Base-by-base conservation (phyloP, 2,888 invertebrate species). In the Rhabditoides inermis region DNA sequence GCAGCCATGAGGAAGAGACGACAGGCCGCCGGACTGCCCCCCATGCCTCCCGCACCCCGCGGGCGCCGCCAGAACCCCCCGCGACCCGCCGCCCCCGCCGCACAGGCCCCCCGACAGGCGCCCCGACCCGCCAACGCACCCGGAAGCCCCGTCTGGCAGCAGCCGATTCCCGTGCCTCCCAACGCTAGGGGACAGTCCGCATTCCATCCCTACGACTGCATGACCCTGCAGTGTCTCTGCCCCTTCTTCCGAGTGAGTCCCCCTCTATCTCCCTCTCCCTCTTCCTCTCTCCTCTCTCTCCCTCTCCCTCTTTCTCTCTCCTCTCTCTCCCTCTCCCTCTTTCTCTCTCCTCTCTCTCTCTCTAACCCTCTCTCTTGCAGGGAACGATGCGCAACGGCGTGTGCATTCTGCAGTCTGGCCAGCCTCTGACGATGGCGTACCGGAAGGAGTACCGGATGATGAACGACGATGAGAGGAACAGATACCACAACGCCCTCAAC, bases 151-250 rank as follows among this genome's bases (percentile, higher is more conserved):
- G 69, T 65, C 41, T 74, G 72, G 72, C 70, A 70, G 26, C 68
- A 67, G 46, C 74, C 74, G 6, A 65, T 73, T 25, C 72, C 73
- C n/a, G 72, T 74, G 12, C 67, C 73, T 15, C 51, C 60, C 2
- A 66, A 69, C 51, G 61, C 70, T 27, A 60, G 74, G 30, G 74
- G 74, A n/a, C 74, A 74, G 51, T 56, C 65, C 25, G 74, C 74
- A 25, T 67, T 65, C 42, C 68, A 75, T 56, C 74, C 74, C 22
- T 73, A 72, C 53, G 74, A 73, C 55, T 74, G 74, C 56, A 73
- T 74, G 74, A 74, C 74, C 15, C 61, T 75, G n/a, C 56, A 62
- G 53, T 74, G 74, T 41, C 56, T 74, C 18, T 74, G 74, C 46
- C 74, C 74, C 5, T 74, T 72, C 60, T 75, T 74, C 62, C 56